A percentile compares a stretch with the other conserved stretches of the same genome.
Conservation (phyloP, 2,113 vertebrate species). For the Opisthocomus hoazin region DNA sequence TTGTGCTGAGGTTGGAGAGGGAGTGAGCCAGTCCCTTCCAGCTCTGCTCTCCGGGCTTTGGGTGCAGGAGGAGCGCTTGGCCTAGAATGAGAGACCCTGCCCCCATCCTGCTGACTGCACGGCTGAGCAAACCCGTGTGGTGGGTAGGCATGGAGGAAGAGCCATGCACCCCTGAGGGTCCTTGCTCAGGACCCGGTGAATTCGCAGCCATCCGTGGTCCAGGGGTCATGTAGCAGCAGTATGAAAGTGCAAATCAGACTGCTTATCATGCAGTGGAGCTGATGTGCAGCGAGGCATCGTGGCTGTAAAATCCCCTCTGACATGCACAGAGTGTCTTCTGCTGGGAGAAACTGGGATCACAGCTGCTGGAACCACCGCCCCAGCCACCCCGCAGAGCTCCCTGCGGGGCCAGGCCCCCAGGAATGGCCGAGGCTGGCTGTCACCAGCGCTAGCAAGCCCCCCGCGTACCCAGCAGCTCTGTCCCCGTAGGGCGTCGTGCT, state of each 20-base stretch:
- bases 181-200: background rate
- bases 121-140: background rate
- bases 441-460: background rate
- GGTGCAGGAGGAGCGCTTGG: background rate
- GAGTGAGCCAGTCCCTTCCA: background rate
- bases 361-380: background rate
- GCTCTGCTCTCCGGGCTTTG: background rate
- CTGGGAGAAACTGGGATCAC: constrained; percentile 9
- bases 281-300: background rate
- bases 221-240: background rate
- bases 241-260: background rate
- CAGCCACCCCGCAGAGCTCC: background rate
- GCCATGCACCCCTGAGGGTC: background rate
- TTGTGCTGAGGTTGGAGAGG: background rate
- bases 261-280: background rate
- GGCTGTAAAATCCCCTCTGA: background rate
- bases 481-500: background rate
- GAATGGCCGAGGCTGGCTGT: background rate
- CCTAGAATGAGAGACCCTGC: background rate
- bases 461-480: background rate
- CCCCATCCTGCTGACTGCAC: background rate
- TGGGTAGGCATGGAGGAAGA: background rate
- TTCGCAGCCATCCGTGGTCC: background rate
- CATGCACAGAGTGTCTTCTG: background rate
- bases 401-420: background rate